Percentiles rank a stretch among this genome's conserved stretches.
Evolutionary conservation across 2,888 invertebrate species (phyloP).

Genomic region (Dicyrtoma fusca): DNA sequence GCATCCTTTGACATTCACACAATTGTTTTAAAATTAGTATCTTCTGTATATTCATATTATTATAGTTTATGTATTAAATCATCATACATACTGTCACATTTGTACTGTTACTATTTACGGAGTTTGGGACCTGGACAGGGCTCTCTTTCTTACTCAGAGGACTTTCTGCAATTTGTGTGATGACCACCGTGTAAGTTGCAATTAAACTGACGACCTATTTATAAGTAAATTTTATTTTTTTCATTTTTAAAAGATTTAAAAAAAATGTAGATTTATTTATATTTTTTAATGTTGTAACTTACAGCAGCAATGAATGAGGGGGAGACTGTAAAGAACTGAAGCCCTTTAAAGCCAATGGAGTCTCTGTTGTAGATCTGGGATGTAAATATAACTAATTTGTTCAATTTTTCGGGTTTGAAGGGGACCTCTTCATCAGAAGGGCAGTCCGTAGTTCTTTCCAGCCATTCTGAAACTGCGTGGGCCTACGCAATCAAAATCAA

Average conservation of each 20-base stretch:
- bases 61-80: too few relatives aligned
- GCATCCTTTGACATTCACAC: too few relatives aligned
- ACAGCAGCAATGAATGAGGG: neutral
- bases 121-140: too few relatives aligned
- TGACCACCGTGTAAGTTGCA: constrained; percentile 11
- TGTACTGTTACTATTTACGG: too few relatives aligned
- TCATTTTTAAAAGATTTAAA: too few relatives aligned
- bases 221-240: neutral
- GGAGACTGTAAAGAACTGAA: neutral
- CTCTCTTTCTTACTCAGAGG: too few relatives aligned
- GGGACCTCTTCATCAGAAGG: neutral
- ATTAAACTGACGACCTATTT: neutral
- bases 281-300: too few relatives aligned
- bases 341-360: constrained; percentile 2
- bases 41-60: too few relatives aligned
- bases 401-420: neutral
- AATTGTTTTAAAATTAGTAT: too few relatives aligned
- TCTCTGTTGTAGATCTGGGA: neutral
- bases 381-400: neutral
- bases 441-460: neutral
- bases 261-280: too few relatives aligned
- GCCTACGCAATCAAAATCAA: neutral
- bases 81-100: too few relatives aligned
- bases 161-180: neutral
- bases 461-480: neutral